These are phyloP conservation scores for Scomber japonicus DNA, from an alignment of 2,113 vertebrate genomes.

Conservation along the genomic window DNA sequence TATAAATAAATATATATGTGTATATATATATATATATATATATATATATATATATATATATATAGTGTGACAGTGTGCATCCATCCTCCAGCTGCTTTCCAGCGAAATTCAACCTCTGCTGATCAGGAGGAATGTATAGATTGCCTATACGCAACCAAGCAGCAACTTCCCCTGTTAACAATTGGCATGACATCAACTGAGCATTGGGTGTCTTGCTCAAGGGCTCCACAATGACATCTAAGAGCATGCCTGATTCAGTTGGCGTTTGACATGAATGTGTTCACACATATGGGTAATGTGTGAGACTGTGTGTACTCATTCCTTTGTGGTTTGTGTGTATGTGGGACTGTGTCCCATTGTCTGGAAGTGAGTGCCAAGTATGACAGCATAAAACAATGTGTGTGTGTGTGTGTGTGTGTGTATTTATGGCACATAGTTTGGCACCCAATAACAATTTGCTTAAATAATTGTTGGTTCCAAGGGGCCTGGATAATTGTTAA, in stretches of 20 bases:
- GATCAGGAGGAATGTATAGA: no score
- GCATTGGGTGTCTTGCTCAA: conserved; percentile 10
- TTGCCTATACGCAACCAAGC: background rate
- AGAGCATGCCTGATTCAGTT: conserved; percentile 1
- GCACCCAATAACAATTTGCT: background rate
- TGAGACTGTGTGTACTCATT: background rate
- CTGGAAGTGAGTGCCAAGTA: background rate
- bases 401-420: conserved; percentile 8
- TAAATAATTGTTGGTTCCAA: conserved; percentile 28
- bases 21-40: no score
- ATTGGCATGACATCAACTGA: background rate
- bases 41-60: no score
- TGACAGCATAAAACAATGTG: background rate
- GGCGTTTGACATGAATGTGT: background rate
- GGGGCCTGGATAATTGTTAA: conserved; percentile 41
- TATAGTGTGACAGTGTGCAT: no score
- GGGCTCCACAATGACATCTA: background rate
- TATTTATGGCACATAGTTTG: background rate
- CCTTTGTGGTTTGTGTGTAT: conserved; percentile 18
- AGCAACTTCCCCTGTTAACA: background rate
- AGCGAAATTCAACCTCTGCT: no score
- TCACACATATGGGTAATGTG: background rate
- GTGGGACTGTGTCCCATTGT: background rate
- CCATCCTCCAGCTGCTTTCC: no score
- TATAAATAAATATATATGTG: no score